phyloP scores from a whole-genome alignment of 2,888 invertebrate species.

The Napeogenes inachia region DNA sequence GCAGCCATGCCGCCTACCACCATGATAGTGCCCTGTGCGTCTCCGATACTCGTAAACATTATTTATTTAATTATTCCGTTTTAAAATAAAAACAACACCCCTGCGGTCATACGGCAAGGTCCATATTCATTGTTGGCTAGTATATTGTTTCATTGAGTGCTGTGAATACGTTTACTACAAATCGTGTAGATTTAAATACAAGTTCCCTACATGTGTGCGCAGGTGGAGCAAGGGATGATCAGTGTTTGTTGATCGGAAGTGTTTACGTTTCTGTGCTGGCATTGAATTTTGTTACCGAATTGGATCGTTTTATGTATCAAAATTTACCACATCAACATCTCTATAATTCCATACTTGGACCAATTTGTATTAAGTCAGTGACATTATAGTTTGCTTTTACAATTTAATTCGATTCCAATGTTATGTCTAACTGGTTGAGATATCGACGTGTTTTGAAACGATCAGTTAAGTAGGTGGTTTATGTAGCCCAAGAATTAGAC shows the following conservation, averaged over 20 bases:
- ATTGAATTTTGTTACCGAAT: slow-evolving; percentile 64
- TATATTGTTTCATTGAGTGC: no score
- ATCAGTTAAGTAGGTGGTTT: slow-evolving; percentile 17
- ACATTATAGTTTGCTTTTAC: no score
- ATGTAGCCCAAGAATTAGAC: slow-evolving; percentile 54
- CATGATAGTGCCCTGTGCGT: slow-evolving; percentile 75
- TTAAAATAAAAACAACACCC: no score
- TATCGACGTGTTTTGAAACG: slow-evolving; percentile 47
- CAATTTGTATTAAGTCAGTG: neutral
- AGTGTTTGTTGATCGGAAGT: slow-evolving; percentile 41
- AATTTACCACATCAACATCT: slow-evolving; percentile 48
- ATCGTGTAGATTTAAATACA: slow-evolving; percentile 40
- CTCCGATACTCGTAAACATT: slow-evolving; percentile 41
- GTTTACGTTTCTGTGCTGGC: slow-evolving; percentile 66
- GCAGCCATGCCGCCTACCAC: slow-evolving; percentile 74
- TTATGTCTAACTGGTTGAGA: neutral
- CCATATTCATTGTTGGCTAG: no score
- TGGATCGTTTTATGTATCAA: slow-evolving; percentile 57
- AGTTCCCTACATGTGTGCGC: slow-evolving; percentile 24
- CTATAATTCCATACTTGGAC: slow-evolving; percentile 26
- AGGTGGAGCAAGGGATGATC: no score
- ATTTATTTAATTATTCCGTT: slow-evolving; percentile 20
- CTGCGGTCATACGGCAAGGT: no score
- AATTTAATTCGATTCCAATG: neutral
- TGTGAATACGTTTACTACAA: slow-evolving; percentile 3